phyloP scores from a whole-genome alignment of 2,888 invertebrate species.

The Biston betularia region DNA sequence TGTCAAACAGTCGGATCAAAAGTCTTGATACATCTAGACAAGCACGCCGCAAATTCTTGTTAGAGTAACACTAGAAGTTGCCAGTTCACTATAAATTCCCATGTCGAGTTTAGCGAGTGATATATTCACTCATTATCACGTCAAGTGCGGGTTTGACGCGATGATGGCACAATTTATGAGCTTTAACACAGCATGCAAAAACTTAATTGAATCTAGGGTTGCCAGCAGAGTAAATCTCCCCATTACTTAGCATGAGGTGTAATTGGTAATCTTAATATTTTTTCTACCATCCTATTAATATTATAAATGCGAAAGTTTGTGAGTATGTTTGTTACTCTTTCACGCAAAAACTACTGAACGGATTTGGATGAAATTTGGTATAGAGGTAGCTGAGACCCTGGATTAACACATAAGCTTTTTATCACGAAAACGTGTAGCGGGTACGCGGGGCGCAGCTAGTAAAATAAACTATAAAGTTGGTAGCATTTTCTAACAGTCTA shows the following conservation, averaged over 20 bases:
- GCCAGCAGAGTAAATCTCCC: background rate
- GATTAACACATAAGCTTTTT: no score
- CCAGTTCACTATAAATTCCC: conserved; percentile 12
- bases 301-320: no score
- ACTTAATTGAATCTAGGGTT: conserved; percentile 45
- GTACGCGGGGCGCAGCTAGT: no score
- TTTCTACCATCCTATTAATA: background rate
- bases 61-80: background rate
- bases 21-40: no score
- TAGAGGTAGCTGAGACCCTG: no score
- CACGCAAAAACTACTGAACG: no score
- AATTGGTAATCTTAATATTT: background rate
- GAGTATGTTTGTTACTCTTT: no score
- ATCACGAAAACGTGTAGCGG: no score
- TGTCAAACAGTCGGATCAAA: no score
- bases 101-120: conserved; percentile 46
- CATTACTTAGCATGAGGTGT: background rate
- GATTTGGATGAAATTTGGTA: no score
- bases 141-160: conserved; percentile 63
- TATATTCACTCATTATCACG: conserved; percentile 65
- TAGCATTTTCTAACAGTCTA: no score
- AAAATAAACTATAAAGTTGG: no score
- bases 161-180: conserved; percentile 71
- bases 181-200: conserved; percentile 55
- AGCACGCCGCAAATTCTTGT: background rate